Percentiles rank a stretch among this genome's conserved stretches.
phyloP scores from a whole-genome alignment of 2,888 invertebrate species.

The Acanthococcus lagerstroemiae region DNA sequence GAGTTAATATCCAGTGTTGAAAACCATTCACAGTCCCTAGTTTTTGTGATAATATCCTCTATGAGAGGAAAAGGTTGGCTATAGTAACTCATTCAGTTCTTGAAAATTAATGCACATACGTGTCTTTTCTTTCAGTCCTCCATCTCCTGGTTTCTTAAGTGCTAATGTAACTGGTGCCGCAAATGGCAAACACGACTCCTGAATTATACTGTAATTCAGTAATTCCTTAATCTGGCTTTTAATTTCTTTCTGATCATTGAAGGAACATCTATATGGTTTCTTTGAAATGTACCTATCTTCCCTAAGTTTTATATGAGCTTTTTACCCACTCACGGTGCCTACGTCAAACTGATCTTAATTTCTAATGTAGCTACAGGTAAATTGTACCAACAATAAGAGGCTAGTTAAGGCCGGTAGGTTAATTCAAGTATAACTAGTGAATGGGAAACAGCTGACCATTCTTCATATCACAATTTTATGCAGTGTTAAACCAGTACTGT shows the following conservation, averaged over 20 bases:
- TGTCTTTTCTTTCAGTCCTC: not conserved
- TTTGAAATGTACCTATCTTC: not conserved
- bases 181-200: slow-evolving; percentile 13
- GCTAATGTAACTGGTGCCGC: slow-evolving; percentile 10
- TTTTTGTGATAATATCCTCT: too few species aligned
- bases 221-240: slow-evolving; percentile 11
- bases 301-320: not conserved
- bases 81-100: slow-evolving; percentile 11
- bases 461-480: too few species aligned
- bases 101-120: slow-evolving; percentile 13
- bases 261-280: slow-evolving; percentile 21
- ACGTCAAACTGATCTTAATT: slow-evolving; percentile 7
- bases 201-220: slow-evolving; percentile 2
- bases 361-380: too few species aligned
- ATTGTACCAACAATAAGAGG: too few species aligned
- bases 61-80: slow-evolving; percentile 12
- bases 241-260: slow-evolving; percentile 16
- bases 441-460: too few species aligned
- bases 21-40: slow-evolving; percentile 39
- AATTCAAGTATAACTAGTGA: too few species aligned
- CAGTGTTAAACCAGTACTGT: too few species aligned
- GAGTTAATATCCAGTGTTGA: too few species aligned
- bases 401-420: too few species aligned
- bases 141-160: slow-evolving; percentile 7
- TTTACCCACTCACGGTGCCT: not conserved